Percentiles rank a stretch among this genome's conserved stretches.
These are phyloP conservation scores for Polylopha cassiicola DNA, from an alignment of 2,888 invertebrate genomes.

Conservation along the genomic window DNA sequence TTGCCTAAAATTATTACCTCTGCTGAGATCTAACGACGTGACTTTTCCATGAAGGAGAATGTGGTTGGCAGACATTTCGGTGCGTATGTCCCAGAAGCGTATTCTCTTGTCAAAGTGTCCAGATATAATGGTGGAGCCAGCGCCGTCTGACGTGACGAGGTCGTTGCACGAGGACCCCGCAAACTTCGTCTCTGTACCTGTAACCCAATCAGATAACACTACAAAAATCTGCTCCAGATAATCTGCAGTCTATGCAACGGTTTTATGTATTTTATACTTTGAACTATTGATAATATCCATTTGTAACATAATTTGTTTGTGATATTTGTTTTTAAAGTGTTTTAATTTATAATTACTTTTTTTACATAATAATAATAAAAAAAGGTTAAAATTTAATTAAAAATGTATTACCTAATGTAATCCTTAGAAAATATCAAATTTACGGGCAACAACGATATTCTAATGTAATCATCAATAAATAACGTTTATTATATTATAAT, in stretches of 20 bases:
- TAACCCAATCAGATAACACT: conserved; percentile 24
- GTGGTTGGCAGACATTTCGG: conserved; percentile 90
- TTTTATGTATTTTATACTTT: no score
- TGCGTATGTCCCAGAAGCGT: conserved; percentile 97
- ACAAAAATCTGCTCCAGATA: no score
- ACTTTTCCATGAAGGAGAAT: conserved; percentile 94
- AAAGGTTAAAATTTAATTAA: no score
- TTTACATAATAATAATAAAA: no score
- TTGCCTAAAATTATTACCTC: no score
- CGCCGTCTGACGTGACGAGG: conserved; percentile 92
- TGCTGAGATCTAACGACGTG: conserved; percentile 94
- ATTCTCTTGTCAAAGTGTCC: conserved; percentile 99
- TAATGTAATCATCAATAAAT: conserved; percentile 3
- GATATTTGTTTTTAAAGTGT: no score
- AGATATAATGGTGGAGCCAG: conserved; percentile 94
- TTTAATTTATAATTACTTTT: no score
- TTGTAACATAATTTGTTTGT: no score
- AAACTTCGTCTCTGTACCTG: conserved; percentile 94
- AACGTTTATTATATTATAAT: conserved; percentile 7
- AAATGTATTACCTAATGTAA: no score
- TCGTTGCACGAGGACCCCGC: conserved; percentile 98
- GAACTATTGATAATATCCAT: no score
- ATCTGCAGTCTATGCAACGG: no score
- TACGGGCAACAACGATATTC: conserved; percentile 11
- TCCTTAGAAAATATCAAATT: conserved; percentile 12